Percentiles rank a stretch among this genome's conserved stretches.
Conservation (phyloP, 2,797 vertebrate species). For the Brachymystax lenok region DNA sequence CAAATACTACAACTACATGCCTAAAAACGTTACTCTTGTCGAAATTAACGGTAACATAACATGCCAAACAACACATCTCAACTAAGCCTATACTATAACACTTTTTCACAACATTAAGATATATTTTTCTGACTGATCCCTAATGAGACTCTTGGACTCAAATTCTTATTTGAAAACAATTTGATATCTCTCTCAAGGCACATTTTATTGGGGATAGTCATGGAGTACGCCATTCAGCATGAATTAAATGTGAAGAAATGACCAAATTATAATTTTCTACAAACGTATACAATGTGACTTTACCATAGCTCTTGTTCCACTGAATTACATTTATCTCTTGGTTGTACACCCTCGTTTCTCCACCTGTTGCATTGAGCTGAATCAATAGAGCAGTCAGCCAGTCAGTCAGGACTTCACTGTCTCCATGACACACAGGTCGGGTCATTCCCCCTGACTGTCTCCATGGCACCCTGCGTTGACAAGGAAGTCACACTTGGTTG, state of each 20-base stretch:
- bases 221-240: background rate
- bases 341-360: background rate
- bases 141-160: background rate
- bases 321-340: constrained; percentile 1
- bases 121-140: too few relatives aligned
- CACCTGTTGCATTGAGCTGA: background rate
- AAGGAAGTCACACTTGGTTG: constrained; percentile 37
- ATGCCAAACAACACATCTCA: background rate
- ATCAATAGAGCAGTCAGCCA: background rate
- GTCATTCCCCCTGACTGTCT: background rate
- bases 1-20: background rate
- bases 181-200: background rate
- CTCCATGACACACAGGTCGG: background rate
- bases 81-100: background rate
- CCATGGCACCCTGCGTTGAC: constrained; percentile 15
- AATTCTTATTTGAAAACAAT: background rate
- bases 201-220: background rate
- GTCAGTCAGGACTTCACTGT: constrained; percentile 7
- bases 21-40: background rate
- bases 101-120: background rate
- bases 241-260: background rate
- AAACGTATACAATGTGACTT: background rate
- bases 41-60: background rate
- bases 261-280: background rate
- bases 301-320: constrained; percentile 9